A percentile compares a stretch with the other conserved stretches of the same genome.
These are phyloP conservation scores for Antechinus flavipes DNA, from an alignment of 2,113 vertebrate genomes.

Conservation along the genomic window DNA sequence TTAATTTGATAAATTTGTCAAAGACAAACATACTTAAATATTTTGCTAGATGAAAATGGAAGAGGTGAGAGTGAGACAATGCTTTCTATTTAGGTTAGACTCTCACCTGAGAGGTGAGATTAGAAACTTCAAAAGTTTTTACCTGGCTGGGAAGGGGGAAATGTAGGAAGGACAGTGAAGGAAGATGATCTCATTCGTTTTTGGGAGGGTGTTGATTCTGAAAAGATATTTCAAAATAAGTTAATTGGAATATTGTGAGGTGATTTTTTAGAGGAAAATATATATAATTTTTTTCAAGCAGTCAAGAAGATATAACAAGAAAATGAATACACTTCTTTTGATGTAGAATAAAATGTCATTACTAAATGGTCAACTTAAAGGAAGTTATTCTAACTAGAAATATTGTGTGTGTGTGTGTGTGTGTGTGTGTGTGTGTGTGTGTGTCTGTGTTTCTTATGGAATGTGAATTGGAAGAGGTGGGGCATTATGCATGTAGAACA, in stretches of 20 bases:
- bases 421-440: no score
- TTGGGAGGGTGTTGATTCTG: constrained; percentile 56
- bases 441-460: neutral
- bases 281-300: neutral
- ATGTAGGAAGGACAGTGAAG: constrained; percentile 78
- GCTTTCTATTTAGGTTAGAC: neutral
- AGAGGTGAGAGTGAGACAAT: constrained; percentile 23
- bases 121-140: constrained; percentile 58
- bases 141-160: constrained; percentile 80
- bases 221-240: constrained; percentile 69
- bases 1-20: constrained; percentile 2
- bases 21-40: constrained; percentile 21
- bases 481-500: neutral
- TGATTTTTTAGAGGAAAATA: neutral
- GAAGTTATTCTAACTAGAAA: neutral
- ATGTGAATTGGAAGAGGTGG: neutral
- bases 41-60: constrained; percentile 22
- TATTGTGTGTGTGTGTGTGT: neutral
- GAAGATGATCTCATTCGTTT: constrained; percentile 80
- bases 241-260: constrained; percentile 8
- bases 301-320: constrained; percentile 25
- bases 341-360: constrained; percentile 22
- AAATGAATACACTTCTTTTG: constrained; percentile 13
- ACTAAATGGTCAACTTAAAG: constrained; percentile 8
- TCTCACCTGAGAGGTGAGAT: neutral